Base-by-base conservation (phyloP, 2,888 invertebrate species). In the Drosophila nr. fundita region DNA sequence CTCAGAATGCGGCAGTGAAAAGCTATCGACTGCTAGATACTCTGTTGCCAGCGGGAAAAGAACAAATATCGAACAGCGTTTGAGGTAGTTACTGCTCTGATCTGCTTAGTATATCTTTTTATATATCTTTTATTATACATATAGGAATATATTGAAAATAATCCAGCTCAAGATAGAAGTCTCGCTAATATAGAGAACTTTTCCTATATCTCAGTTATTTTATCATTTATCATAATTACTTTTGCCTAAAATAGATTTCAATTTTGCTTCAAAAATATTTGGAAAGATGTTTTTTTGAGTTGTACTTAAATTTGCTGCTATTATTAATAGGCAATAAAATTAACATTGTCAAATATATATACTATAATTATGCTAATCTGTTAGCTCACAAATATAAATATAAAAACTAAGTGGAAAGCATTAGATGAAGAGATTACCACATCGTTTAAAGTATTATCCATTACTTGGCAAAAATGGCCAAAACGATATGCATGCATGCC, bases 381-480 rank as follows among this genome's bases (percentile, higher is more conserved):
- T 2, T 15, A 24, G 4, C 7, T 24, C 18, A 55, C 10, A 40
- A 13, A 29, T n/a, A 18, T 18, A 36, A 11, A 32, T 11, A 32
- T 27, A 4, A 4, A 18, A 10, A 3, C 54, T 24, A 18, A 24
- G 4, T 54, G n/a, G 7, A 38, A 18, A 6, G 18, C 36, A 45
- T 18, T 29, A 1, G 13, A 5, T 40, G n/a, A 32, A n/a, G 13
- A 21, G 27, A 36, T 74, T 49, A 48, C 38, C 13, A 66, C 24
- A 53, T 5, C 34, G 24, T 50, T 68, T 63, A 63, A 58, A 15
- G 52, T 45, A 27, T 54, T 53, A 50, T 29, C 40, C 50, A 58
- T 69, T 75, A 65, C 57, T 34, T n/a, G 49, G 29, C 60, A 68
- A 15, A 34, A 60, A 24, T 34, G 32, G 11, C 13, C 18, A 29